Base-by-base conservation (phyloP, 2,113 vertebrate genomes). In the Chloroceryle aenea region DNA sequence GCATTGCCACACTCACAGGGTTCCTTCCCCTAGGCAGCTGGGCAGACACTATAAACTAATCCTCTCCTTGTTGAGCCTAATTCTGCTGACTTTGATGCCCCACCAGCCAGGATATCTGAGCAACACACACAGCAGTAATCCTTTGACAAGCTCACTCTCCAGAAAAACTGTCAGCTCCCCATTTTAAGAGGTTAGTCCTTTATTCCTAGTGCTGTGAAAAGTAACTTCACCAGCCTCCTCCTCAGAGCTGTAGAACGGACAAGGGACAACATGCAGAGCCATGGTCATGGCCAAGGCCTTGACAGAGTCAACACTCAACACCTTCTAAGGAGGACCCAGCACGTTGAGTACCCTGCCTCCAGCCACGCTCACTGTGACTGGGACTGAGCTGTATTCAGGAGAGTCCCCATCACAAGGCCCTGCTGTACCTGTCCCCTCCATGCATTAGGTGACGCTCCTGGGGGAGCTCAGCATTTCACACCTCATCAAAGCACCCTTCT, bases 331-430 rank as follows among this genome's bases (percentile, higher is more conserved):
- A 64, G 12, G 10, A 52, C 19, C 21, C 61, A 26, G 2, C 16
- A 23, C 10, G 4, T 8, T 17, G 9, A 23, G 45, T 3, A 7
- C 16, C 2, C 12, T 25, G 18, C 10, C 10, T 32, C 13, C n/a
- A 38, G 0, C 36, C 50, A 30, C 0, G 0, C 52, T 8, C 16
- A 15, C 10, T 16, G 48, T 13, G 27, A 25, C 27, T 3, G 4
- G 6, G 7, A 10, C 9, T 68, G 45, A 42, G 12, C 59, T 69
- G 77, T 12, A 14, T 11, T 58, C 7, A 17, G 2, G 45, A 64
- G 4, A 56, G 25, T 32, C 21, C 42, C 2, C 1, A 2, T 13
- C 72, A 62, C 16, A 27, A 36, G 40, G 23, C 14, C 55, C 45
- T 3, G 2, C 52, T 3, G 15, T 9, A 48, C 18, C 34, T 23